Percentiles rank a stretch among this genome's conserved stretches.
phyloP scores from a whole-genome alignment of 2,113 vertebrate genomes.

The Polyodon spathula region DNA sequence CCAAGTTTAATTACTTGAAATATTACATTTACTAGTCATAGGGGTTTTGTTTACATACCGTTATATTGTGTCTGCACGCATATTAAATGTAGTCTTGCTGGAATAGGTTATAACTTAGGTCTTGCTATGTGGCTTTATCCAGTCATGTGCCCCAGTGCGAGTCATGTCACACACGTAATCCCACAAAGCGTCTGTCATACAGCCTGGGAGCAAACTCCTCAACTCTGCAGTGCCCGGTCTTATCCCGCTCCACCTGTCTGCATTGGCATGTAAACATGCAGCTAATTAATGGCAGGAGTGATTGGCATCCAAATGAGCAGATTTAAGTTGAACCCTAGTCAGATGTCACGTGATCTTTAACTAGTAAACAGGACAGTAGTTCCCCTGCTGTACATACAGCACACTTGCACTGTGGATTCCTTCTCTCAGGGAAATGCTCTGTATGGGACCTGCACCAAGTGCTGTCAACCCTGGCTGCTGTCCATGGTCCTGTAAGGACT shows the following conservation, averaged over 20 bases:
- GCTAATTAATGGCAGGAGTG: neutral
- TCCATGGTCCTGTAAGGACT: no score
- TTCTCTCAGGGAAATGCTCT: no score
- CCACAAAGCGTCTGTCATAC: constrained; percentile 38
- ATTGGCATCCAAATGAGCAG: neutral
- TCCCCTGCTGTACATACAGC: neutral
- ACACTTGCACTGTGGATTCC: no score
- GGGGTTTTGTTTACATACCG: no score
- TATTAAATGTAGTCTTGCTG: constrained; percentile 3
- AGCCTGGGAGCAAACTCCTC: constrained; percentile 19
- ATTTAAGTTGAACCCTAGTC: neutral
- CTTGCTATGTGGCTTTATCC: constrained; percentile 45
- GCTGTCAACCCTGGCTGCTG: no score
- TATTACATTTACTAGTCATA: no score
- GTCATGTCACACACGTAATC: constrained; percentile 37
- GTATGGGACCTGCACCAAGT: no score
- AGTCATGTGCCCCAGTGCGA: constrained; percentile 46
- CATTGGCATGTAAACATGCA: constrained; percentile 16
- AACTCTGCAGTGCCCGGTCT: constrained; percentile 6
- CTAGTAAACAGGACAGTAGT: neutral
- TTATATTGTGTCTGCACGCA: no score
- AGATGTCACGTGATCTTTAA: neutral
- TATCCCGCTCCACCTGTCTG: constrained; percentile 8
- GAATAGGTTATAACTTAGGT: constrained; percentile 14
- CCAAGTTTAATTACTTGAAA: no score